Evolutionary conservation across 2,113 vertebrate species (phyloP), one percentile per base, ranked within the genome.

Genomic region (Pogona vitticeps): DNA sequence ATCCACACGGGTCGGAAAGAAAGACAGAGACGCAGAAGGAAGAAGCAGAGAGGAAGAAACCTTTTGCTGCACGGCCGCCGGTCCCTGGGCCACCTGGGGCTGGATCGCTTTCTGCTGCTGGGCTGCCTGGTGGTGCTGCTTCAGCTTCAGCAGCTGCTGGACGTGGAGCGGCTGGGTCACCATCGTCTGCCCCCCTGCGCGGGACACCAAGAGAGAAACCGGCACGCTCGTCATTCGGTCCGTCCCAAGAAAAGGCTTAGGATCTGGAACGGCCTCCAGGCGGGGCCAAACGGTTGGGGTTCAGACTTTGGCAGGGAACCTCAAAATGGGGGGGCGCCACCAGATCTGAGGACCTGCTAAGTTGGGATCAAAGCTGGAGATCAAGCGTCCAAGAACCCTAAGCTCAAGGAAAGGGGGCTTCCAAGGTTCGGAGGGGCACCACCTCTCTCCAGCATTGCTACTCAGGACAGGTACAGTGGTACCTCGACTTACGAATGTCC

Each of bases 41-140:
- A 3, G 18, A 26, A 3, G 8, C 14, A 18, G 8, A 31, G 59
- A 58, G 76, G 17, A 61, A 36, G 28, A 23, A 12, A 98, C 97
- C 97, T 98, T 98, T 91, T 98, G 98, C 93, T 98, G 98, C 15
- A 97, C 97, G 2, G 96, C 80, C 42, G 97, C 88, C 89, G 97
- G 97, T 33, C 96, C 95, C 89, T 97, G 97, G 83, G 94, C 91
- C 26, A 95, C 95, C 72, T 97, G 98, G 0, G 97, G 94, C 95
- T 98, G 98, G 79, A 96, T 97, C 6, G 97, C 96, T 88, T 98
- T 98, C 96, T 98, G 97, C 83, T 97, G 98, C 52, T 96, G 97
- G 2, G 96, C 95, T 6, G 96, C 96, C 84, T 97, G 97, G 23
- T 96, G 96, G 20, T 96, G 96, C 86, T 67, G 96, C 91, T 89